Base-by-base conservation (phyloP, 2,888 invertebrate species). In the Lasioglossum malachurum region DNA sequence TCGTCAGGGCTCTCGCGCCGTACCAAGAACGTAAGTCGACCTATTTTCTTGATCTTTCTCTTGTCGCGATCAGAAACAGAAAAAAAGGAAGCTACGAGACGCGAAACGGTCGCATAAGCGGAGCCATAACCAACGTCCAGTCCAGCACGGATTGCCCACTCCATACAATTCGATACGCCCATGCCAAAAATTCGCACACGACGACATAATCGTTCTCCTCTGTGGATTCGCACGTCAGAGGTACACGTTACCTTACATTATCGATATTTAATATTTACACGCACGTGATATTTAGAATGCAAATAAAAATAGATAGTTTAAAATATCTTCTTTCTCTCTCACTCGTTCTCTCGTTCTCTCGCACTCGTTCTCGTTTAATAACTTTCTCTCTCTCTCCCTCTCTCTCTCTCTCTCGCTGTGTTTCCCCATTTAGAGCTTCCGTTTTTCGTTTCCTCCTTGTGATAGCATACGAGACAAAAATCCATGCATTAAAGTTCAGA, bases 251-350 rank as follows among this genome's bases (percentile, higher is more conserved):
- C 71, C 75, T 87, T 84, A 82, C 71, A 71, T 71, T 69, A 71
- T 76, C 46, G 41, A 72, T 86, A 87, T 74, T 82, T 82, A 82
- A 86, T 89, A 89, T 87, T 80, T 87, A 90, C 86, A 90, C 88
- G 90, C 86, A 90, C 82, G 81, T 90, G 88, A 89, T 89, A 92
- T 71, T 78, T 91, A 93, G 92, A 93, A 91, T 92, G 92, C 91
- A 93, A 94, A 94, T 92, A 92, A 94, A 94, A 94, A 93, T 94
- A 93, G 93, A 93, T 92, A 92, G 92, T 93, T 93, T 90, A 93
- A 94, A 93, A 94, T 94, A 93, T 93, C 91, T 90, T 83, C 75
- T 88, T 89, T 83, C 71, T 71, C 71, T 71, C 71, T 14, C 71
- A 82, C 87, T 57, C 27, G 72, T 64, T 67, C 78, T 23, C 69